Percentiles rank a stretch among this genome's conserved stretches.
Conservation (phyloP, 2,113 vertebrate genomes). For the Brachypteracias leptosomus region DNA sequence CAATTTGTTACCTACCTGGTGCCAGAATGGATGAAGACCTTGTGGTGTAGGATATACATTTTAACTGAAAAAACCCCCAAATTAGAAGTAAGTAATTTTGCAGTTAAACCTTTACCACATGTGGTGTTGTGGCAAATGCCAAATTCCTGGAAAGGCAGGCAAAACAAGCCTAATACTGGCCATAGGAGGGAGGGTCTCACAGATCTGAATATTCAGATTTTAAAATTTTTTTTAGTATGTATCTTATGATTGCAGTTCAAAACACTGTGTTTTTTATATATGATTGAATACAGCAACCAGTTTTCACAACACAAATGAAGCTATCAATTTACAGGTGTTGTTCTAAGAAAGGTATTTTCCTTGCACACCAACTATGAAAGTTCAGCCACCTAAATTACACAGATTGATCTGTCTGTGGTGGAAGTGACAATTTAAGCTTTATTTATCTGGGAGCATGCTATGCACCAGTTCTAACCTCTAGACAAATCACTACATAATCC, state of each 20-base stretch:
- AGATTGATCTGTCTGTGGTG: background rate
- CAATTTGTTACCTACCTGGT: background rate
- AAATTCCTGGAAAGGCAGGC: background rate
- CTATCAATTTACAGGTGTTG: background rate
- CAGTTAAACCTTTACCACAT: constrained; percentile 1
- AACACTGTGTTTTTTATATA: background rate
- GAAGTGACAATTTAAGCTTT: background rate
- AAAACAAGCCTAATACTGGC: background rate
- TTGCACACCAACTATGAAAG: background rate
- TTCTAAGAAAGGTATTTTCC: background rate
- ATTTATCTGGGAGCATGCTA: background rate
- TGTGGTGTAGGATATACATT: background rate
- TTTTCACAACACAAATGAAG: background rate
- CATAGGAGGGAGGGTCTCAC: background rate
- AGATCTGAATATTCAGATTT: background rate
- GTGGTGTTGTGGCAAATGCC: background rate
- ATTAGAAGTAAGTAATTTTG: background rate
- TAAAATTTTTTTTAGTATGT: background rate
- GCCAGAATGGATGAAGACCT: background rate
- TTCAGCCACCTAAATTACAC: background rate
- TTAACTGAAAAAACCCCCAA: background rate
- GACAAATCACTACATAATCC: background rate
- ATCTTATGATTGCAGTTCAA: background rate
- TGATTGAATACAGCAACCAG: background rate
- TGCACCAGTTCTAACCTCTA: background rate